These are phyloP conservation scores for Nothobranchius kuhntae DNA, from an alignment of 2,113 vertebrate genomes.

Conservation along the genomic window DNA sequence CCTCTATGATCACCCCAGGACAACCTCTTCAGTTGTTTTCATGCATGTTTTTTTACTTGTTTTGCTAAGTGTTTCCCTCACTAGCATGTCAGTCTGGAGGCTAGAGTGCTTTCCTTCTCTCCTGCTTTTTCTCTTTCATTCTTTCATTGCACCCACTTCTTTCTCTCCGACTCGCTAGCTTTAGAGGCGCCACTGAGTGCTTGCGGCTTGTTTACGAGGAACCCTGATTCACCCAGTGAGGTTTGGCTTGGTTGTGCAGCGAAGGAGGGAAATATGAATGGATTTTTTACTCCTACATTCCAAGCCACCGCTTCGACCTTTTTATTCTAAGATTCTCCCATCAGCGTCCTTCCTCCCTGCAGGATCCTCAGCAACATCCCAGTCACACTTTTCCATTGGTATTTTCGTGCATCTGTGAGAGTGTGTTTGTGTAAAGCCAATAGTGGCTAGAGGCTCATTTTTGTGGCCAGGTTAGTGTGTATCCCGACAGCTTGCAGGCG, in stretches of 20 bases:
- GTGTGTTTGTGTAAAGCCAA: constrained; percentile 64
- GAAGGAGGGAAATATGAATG: constrained; percentile 68
- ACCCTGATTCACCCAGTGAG: constrained; percentile 73
- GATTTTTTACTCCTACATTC: constrained; percentile 58
- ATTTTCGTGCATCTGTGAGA: constrained; percentile 56
- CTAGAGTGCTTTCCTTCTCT: constrained; percentile 29
- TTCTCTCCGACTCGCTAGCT: constrained; percentile 44
- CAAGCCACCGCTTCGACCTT: constrained; percentile 31
- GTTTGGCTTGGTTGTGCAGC: constrained; percentile 59
- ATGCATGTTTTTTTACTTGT: constrained; percentile 4
- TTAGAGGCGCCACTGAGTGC: constrained; percentile 74
- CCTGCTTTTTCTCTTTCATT: constrained; percentile 25
- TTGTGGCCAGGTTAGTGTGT: constrained; percentile 61
- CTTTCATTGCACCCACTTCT: constrained; percentile 38
- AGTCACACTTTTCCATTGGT: constrained; percentile 67
- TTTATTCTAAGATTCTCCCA: constrained; percentile 57
- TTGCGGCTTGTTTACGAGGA: constrained; percentile 76
- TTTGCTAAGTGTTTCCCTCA: constrained; percentile 28
- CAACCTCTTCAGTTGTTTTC: constrained; percentile 10
- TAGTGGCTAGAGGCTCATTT: constrained; percentile 65
- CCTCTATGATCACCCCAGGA: background rate
- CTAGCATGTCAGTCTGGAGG: constrained; percentile 7
- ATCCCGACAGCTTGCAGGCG: constrained; percentile 64
- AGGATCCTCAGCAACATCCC: constrained; percentile 49
- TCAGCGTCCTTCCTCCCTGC: constrained; percentile 47